Conservation (phyloP, 2,888 invertebrate species). For the Aporophyla nigra region DNA sequence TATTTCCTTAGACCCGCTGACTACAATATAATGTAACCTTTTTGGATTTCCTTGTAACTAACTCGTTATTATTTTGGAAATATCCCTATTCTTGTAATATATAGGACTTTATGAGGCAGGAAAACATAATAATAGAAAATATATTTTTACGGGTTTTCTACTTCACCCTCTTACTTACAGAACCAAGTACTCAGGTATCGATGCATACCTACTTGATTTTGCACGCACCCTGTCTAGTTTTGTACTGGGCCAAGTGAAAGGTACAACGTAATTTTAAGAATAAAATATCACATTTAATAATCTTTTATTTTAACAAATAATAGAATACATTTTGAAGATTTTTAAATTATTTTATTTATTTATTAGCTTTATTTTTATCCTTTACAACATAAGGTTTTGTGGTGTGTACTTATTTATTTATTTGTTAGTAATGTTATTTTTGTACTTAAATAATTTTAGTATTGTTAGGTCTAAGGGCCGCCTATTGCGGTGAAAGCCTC, state of each 20-base stretch:
- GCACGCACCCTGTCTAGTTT: background rate
- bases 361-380: too few species aligned
- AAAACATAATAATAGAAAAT: background rate
- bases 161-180: background rate
- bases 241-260: background rate
- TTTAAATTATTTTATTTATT: too few species aligned
- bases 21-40: slow-evolving; percentile 70
- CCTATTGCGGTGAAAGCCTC: too few species aligned
- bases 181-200: background rate
- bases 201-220: background rate
- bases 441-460: too few species aligned
- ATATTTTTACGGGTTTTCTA: background rate
- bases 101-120: background rate
- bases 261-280: too few species aligned
- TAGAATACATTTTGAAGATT: too few species aligned
- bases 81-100: slow-evolving; percentile 11
- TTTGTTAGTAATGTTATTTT: too few species aligned
- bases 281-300: too few species aligned
- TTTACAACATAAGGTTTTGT: too few species aligned
- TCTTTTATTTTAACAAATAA: too few species aligned
- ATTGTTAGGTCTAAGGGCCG: too few species aligned
- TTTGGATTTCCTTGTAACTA: slow-evolving; percentile 77
- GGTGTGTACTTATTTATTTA: too few species aligned
- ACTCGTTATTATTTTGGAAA: slow-evolving; percentile 30
- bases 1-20: slow-evolving; percentile 62